phyloP scores from a whole-genome alignment of 2,888 invertebrate genomes.

The Ferrisia virgata region DNA sequence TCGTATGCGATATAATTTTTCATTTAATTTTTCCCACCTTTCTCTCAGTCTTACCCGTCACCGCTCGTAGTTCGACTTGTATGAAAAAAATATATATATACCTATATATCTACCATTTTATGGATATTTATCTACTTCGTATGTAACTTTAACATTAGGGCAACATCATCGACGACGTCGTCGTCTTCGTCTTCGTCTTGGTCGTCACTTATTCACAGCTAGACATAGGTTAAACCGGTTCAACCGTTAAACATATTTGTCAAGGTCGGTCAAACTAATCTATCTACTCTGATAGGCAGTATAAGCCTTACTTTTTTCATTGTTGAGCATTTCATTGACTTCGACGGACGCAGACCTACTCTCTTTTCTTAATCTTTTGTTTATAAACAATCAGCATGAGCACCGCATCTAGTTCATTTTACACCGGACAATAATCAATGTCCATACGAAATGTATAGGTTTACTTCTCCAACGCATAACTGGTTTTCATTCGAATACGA shows the following conservation, averaged over 20 bases:
- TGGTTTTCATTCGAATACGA: too few relatives aligned
- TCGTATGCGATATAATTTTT: neutral
- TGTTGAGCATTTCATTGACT: neutral
- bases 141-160: neutral
- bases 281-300: neutral
- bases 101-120: neutral
- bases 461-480: too few relatives aligned
- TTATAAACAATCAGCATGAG: too few relatives aligned
- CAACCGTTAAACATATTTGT: conserved; percentile 17
- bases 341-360: too few relatives aligned
- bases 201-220: neutral
- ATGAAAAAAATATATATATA: neutral
- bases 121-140: neutral
- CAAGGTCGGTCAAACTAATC: conserved; percentile 5
- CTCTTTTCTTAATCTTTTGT: too few relatives aligned
- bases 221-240: conserved; percentile 1
- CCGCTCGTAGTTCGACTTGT: neutral
- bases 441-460: too few relatives aligned
- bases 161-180: too few relatives aligned
- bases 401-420: too few relatives aligned
- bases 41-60: neutral
- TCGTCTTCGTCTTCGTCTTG: too few relatives aligned
- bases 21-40: conserved; percentile 4
- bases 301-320: neutral
- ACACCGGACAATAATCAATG: too few relatives aligned